Base-by-base conservation (phyloP, 2,888 invertebrate species). In the Drosophila longiperda region DNA sequence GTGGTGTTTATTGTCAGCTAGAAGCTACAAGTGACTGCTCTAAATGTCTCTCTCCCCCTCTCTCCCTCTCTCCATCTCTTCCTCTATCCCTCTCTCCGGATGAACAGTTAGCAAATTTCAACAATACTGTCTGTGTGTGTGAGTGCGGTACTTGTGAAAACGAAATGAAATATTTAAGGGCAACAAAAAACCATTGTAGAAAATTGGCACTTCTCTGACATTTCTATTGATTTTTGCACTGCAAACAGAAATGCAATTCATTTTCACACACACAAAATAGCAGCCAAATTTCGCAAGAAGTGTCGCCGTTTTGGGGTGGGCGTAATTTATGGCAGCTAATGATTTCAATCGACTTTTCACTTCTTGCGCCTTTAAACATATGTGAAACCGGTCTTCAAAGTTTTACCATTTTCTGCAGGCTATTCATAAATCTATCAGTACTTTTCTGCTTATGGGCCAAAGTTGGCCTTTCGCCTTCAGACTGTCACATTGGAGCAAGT, bases 161-260 rank as follows among this genome's bases (percentile, higher is more conserved):
- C 52, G 62, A 79, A 85, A 83, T 80, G 74, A 87, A 49, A 55
- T 61, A 52, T 45, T 62, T 78, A 62, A 64, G 65, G 38, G 75
- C 60, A 71, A 82, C 82, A 66, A 49, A 62, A 78, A 62, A 57
- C 34, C 80, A 66, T 80, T 82, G 82, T 80, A 58, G 50, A 62
- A 66, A 79, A 48, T 75, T 80, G 75, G 20, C 64, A 60, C 50
- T 57, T 34, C 57, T 40, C 33, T 61, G 53, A 60, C 74, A 85
- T 87, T 89, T 90, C 86, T 82, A 84, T 84, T 68, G 90, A 89
- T 84, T 89, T 89, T 88, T 85, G 85, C 90, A 90, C 83, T 74
- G 75, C 68, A 60, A 64, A 67, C 83, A 78, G 52, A 83, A 88
- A 69, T 83, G 88, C 83, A 83, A 88, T 88, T 83, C 88, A 88